Evolutionary conservation across 2,888 invertebrate species (phyloP).

Genomic region (Thymelicus acteon): DNA sequence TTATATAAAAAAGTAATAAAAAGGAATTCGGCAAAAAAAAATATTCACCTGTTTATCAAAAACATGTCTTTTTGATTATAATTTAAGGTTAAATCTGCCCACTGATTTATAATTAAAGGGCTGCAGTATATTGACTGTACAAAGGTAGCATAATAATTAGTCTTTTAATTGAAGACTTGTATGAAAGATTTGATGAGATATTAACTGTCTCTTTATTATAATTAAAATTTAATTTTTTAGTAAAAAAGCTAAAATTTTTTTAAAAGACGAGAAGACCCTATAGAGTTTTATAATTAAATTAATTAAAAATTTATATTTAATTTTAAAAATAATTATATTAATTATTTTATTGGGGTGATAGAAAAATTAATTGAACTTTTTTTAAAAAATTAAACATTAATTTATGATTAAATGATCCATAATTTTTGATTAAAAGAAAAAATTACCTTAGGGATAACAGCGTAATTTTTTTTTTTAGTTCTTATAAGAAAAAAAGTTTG

Average conservation of each 20-base stretch:
- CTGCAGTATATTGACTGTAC: slow-evolving; percentile 85
- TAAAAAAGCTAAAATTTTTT: slow-evolving; percentile 87
- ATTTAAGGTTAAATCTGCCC: slow-evolving; percentile 85
- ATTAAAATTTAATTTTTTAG: slow-evolving; percentile 77
- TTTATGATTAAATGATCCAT: slow-evolving; percentile 83
- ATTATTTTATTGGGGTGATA: slow-evolving; percentile 88
- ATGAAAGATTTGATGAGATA: slow-evolving; percentile 90
- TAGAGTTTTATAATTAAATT: slow-evolving; percentile 86
- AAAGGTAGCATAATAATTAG: slow-evolving; percentile 81
- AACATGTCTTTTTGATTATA: slow-evolving; percentile 87
- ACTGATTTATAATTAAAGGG: slow-evolving; percentile 88
- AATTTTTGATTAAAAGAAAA: slow-evolving; percentile 86
- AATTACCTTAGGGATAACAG: slow-evolving; percentile 95
- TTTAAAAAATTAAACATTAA: slow-evolving; percentile 57
- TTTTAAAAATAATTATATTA: slow-evolving; percentile 53
- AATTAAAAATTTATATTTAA: slow-evolving; percentile 64
- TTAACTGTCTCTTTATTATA: slow-evolving; percentile 81
- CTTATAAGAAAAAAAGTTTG: slow-evolving; percentile 90
- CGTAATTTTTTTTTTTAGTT: slow-evolving; percentile 91
- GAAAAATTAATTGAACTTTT: slow-evolving; percentile 86
- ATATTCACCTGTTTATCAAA: slow-evolving; percentile 91
- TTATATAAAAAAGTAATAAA: slow-evolving; percentile 90
- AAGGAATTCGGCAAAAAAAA: slow-evolving; percentile 87
- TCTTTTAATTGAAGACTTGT: slow-evolving; percentile 91
- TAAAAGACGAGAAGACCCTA: slow-evolving; percentile 92